Base-by-base conservation (phyloP, 2,113 vertebrate genomes). In the Calidris pygmaea region DNA sequence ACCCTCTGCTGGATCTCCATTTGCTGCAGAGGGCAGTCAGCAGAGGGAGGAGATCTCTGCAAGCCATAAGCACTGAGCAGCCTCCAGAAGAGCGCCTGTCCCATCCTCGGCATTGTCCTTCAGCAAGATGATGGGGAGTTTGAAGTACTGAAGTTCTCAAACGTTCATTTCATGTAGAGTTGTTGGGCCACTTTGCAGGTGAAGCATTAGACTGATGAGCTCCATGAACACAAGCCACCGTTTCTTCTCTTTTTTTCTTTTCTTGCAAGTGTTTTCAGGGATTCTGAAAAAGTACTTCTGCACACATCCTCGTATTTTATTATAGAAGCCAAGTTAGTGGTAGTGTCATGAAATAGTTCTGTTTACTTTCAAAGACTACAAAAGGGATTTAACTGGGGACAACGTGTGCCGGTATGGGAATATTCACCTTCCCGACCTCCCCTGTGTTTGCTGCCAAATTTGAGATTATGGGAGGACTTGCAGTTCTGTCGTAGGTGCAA, bases 401-500 rank as follows among this genome's bases (percentile, higher is more conserved):
- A 8, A 4, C 0, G 18, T 29, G 37, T 58, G 59, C n/a, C 1
- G 1, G 18, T 4, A 0, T 11, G 55, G 63, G 34, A 26, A 39
- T 41, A 12, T 27, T 77, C 47, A 34, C 47, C 83, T 84, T 62
- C 68, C 56, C 0, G 0, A 34, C 65, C 83, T 92, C 55, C 10
- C 50, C 37, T 35, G 0, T 5, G 21, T 59, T 37, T 29, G 47
- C 88, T 75, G 76, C 43, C 70, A 43, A 48, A 34, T 21, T 72
- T 34, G 68, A 74, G 82, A 29, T 58, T 34, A 34, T 8, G 35
- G 23, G 48, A 43, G 71, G 78, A 47, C 71, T 41, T 3, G 2
- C 20, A 12, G 50, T n/a, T 55, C 23, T 58, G 53, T 26, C 2
- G 1, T 3, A 50, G 67, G 37, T 26, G 87, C 21, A 45, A 76